Percentiles rank a stretch among this genome's conserved stretches.
phyloP scores from a whole-genome alignment of 2,888 invertebrate genomes.

The Ischnura elegans region DNA sequence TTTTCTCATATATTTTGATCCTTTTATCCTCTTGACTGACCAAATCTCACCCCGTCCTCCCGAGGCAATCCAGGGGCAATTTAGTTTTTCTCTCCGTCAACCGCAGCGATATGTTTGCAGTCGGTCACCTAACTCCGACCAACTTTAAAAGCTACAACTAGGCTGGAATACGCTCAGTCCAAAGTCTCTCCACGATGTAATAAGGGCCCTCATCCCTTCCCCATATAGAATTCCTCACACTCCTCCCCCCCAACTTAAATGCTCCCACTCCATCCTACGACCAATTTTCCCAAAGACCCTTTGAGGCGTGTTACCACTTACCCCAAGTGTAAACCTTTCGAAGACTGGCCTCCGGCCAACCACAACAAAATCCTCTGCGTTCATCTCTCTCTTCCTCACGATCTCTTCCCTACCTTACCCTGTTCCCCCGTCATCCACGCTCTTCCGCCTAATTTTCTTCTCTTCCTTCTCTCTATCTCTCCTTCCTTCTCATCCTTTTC shows the following conservation, averaged over 20 bases:
- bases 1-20: not conserved
- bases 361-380: conserved; percentile 63
- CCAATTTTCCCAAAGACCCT: conserved; percentile 33
- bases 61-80: not conserved
- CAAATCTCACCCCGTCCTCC: not conserved
- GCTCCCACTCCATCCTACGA: not conserved
- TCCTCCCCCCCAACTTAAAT: not conserved
- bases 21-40: not conserved
- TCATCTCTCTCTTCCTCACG: not conserved
- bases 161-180: not conserved
- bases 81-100: not conserved
- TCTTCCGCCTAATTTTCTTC: not conserved
- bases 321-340: conserved; percentile 68
- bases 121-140: not conserved
- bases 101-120: not conserved
- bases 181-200: not conserved
- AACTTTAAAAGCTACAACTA: not conserved
- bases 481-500: not conserved
- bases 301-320: conserved; percentile 69
- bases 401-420: not conserved
- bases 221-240: not conserved
- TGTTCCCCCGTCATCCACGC: not conserved
- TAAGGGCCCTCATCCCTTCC: not conserved
- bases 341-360: conserved; percentile 65
- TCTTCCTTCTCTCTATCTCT: not conserved